Evolutionary conservation across 2,113 vertebrate genomes (phyloP).

Genomic region (Catharus bicknelli): DNA sequence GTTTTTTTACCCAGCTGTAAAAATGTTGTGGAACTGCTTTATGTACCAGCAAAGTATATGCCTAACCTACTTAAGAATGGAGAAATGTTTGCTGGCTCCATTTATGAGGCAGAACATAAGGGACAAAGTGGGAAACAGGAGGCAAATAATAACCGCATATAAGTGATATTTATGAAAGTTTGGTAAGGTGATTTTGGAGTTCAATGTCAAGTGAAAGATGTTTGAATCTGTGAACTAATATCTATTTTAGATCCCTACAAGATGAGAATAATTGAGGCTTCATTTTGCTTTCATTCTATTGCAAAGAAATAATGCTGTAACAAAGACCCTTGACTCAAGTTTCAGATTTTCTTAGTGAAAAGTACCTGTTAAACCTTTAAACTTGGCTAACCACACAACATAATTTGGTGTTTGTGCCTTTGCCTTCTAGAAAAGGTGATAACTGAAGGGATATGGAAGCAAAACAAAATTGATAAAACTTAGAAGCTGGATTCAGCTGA

Average conservation of each 20-base stretch:
- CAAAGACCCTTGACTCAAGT: not conserved
- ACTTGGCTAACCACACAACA: not conserved
- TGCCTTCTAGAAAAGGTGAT: not conserved
- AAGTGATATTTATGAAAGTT: not conserved
- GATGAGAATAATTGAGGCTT: fast-evolving
- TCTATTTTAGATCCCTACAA: not conserved
- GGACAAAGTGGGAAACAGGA: not conserved
- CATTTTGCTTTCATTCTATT: not conserved
- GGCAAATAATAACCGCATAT: not conserved
- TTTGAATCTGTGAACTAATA: not conserved
- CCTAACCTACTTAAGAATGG: not conserved
- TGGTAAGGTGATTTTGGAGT: not conserved
- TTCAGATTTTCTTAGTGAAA: not conserved
- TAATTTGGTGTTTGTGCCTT: not conserved
- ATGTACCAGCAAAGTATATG: not conserved
- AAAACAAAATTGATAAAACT: not conserved
- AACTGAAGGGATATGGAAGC: not conserved
- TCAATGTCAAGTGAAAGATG: not conserved
- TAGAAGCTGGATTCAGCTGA: not conserved
- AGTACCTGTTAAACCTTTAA: not conserved
- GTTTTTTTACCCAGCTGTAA: not conserved
- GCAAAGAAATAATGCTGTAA: not conserved
- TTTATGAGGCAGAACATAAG: not conserved
- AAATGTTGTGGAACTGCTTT: not conserved
- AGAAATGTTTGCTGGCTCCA: not conserved